Evolutionary conservation across 2,888 invertebrate genomes (phyloP).

Genomic region (Dynastes hyllus): DNA sequence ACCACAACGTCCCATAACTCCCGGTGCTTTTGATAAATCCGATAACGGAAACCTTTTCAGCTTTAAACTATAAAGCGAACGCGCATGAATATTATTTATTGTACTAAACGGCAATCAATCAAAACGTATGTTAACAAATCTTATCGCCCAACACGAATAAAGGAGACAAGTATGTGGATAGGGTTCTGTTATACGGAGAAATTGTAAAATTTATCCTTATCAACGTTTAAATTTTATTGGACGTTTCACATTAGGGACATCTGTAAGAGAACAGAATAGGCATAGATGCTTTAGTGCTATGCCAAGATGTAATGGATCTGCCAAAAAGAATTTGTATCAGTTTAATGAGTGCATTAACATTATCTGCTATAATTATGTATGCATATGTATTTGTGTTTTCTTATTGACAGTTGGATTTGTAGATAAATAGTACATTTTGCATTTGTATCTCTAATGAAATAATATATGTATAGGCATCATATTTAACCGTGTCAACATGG

Average conservation of each 20-base stretch:
- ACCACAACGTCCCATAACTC: no score
- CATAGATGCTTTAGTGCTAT: not conserved
- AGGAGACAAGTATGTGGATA: not conserved
- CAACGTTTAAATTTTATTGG: conserved; percentile 23
- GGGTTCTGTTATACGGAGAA: not conserved
- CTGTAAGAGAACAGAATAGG: not conserved
- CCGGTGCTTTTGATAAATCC: not conserved
- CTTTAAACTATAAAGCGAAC: not conserved
- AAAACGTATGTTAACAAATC: conserved; percentile 8
- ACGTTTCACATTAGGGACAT: conserved; percentile 9
- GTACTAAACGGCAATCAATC: not conserved
- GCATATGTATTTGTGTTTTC: not conserved
- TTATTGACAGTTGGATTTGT: not conserved
- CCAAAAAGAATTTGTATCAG: not conserved
- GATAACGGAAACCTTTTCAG: not conserved
- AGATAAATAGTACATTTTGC: not conserved
- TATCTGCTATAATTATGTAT: not conserved
- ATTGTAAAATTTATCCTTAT: not conserved
- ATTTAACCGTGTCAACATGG: no score
- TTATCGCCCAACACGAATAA: conserved; percentile 16
- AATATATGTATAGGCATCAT: not conserved
- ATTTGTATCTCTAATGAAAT: not conserved
- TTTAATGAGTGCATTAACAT: conserved; percentile 16
- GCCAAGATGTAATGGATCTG: no score
- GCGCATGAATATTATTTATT: not conserved